These are phyloP conservation scores for Coenobita brevimanus DNA, from an alignment of 1,140 invertebrate species.

Conservation along the genomic window DNA sequence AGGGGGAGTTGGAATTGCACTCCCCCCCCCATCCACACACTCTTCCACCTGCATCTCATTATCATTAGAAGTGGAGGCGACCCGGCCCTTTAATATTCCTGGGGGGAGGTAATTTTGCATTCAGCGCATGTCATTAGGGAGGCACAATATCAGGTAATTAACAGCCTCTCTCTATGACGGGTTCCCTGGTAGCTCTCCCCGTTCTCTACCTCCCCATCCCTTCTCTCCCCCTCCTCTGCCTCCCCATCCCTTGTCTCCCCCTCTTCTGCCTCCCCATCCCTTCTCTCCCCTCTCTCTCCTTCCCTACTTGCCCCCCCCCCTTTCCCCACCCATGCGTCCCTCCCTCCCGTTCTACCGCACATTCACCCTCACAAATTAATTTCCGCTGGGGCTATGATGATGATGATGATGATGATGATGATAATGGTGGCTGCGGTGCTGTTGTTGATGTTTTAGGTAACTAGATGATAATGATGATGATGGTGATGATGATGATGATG, in stretches of 20 bases:
- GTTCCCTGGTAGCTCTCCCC: no score
- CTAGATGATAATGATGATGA: constrained; percentile 12
- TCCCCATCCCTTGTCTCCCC: background rate
- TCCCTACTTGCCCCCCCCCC: background rate
- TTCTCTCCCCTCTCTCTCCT: background rate
- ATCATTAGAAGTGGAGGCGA: constrained; percentile 59
- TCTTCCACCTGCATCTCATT: constrained; percentile 61
- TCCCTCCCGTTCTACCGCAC: background rate
- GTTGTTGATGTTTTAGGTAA: no score
- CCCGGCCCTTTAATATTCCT: constrained; percentile 61
- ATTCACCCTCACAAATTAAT: constrained; percentile 58
- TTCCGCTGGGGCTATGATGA: constrained; percentile 42
- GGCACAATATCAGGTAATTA: constrained; percentile 64
- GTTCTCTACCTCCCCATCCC: background rate
- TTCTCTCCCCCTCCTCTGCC: background rate
- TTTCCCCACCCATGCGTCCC: background rate
- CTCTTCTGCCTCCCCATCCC: no score
- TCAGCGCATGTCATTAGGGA: constrained; percentile 57
- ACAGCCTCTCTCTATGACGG: constrained; percentile 54
- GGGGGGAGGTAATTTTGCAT: constrained; percentile 63
- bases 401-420: constrained; percentile 52
- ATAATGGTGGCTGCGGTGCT: background rate
- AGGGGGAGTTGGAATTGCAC: constrained; percentile 30
- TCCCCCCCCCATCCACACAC: constrained; percentile 7
- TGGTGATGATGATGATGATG: constrained; percentile 26